Evolutionary conservation across 2,797 vertebrate genomes (phyloP).

Genomic region (Sandelia bainsii): DNA sequence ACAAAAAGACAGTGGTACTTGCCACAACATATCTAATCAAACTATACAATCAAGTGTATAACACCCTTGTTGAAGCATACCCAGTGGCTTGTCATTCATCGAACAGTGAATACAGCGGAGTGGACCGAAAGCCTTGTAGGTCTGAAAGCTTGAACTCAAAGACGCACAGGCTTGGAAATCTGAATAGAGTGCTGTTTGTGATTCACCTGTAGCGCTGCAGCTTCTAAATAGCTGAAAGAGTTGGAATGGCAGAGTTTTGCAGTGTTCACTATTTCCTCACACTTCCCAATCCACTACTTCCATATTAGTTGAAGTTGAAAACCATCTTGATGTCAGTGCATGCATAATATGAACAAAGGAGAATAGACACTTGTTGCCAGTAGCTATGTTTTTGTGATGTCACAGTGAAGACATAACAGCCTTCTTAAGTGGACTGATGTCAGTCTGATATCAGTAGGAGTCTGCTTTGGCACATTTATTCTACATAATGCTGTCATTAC

Average conservation of each 20-base stretch:
- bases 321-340: slow-evolving; percentile 9
- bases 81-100: slow-evolving; percentile 16
- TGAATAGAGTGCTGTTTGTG: slow-evolving; percentile 36
- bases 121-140: neutral
- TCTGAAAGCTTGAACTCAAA: slow-evolving; percentile 12
- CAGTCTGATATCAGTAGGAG: slow-evolving; percentile 29
- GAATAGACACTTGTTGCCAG: slow-evolving; percentile 18
- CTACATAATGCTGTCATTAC: slow-evolving; percentile 45
- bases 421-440: slow-evolving; percentile 49
- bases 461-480: slow-evolving; percentile 51
- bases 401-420: slow-evolving; percentile 32
- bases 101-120: slow-evolving; percentile 17
- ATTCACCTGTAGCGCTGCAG: slow-evolving; percentile 35
- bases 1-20: slow-evolving; percentile 52
- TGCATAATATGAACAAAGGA: slow-evolving; percentile 27
- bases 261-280: slow-evolving; percentile 1
- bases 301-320: slow-evolving; percentile 35
- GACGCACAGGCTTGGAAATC: slow-evolving; percentile 2
- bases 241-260: slow-evolving; percentile 26
- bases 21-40: slow-evolving; percentile 40
- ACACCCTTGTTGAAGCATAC: slow-evolving; percentile 2
- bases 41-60: slow-evolving; percentile 40
- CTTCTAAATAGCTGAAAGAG: slow-evolving; percentile 32
- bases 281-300: slow-evolving; percentile 19
- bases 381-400: slow-evolving; percentile 38